Percentiles rank a stretch among this genome's conserved stretches.
phyloP scores from a whole-genome alignment of 2,113 vertebrate species.

The Platycercus adscitus region DNA sequence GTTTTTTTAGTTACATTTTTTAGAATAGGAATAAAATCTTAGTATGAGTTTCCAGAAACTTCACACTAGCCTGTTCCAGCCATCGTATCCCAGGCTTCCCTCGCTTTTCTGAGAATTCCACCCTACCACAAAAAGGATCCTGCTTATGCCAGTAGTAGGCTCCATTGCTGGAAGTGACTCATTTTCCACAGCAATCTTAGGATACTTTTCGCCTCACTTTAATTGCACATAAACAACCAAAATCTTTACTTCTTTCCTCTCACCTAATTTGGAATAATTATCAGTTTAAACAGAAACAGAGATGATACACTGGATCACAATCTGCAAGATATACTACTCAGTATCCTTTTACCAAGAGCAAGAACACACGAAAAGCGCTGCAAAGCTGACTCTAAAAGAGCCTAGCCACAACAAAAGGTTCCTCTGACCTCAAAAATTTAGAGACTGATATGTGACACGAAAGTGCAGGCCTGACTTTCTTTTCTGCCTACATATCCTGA shows the following conservation, averaged over 20 bases:
- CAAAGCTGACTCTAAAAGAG: slow-evolving; percentile 3
- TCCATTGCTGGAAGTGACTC: background rate
- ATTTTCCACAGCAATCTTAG: background rate
- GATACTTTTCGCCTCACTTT: background rate
- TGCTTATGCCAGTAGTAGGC: background rate
- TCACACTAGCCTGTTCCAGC: background rate
- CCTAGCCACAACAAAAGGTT: slow-evolving; percentile 50
- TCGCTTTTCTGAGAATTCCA: background rate
- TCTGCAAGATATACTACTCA: background rate
- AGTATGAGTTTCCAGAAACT: background rate
- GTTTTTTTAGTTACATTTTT: background rate
- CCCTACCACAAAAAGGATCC: background rate
- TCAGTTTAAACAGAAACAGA: background rate
- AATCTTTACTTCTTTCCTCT: background rate
- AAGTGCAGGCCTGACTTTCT: background rate
- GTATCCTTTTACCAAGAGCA: background rate
- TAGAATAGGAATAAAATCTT: background rate
- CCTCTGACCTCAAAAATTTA: slow-evolving; percentile 26
- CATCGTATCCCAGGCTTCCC: background rate
- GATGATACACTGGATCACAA: background rate
- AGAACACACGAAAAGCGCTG: background rate
- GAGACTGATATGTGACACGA: background rate
- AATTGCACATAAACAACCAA: background rate
- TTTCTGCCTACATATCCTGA: background rate
- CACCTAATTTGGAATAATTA: background rate